Conservation (phyloP, 2,888 invertebrate genomes). For the Orthosia cruda region DNA sequence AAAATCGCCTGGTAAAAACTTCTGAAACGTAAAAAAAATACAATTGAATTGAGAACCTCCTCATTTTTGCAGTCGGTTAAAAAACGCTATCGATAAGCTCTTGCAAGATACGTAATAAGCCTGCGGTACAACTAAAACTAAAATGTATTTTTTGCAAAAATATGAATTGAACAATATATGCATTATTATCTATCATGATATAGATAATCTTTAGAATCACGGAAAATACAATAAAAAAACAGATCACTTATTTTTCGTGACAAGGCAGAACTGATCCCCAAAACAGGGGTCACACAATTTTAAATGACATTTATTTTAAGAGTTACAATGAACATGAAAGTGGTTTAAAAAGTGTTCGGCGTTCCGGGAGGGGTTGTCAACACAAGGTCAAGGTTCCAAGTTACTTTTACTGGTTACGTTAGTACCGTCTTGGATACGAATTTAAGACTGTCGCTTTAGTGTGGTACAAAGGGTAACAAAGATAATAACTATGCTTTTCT, state of each 20-base stretch:
- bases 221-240: background rate
- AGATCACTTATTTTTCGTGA: constrained; percentile 27
- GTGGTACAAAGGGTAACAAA: constrained; percentile 41
- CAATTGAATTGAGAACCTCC: too few relatives aligned
- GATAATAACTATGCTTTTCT: background rate
- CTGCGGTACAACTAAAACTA: too few relatives aligned
- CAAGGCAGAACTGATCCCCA: background rate
- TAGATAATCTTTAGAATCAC: background rate
- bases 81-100: too few relatives aligned
- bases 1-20: too few relatives aligned
- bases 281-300: constrained; percentile 21
- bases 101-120: too few relatives aligned
- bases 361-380: constrained; percentile 37
- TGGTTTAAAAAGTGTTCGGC: constrained; percentile 43
- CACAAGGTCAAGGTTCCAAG: constrained; percentile 57
- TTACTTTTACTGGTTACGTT: constrained; percentile 67
- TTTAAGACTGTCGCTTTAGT: constrained; percentile 53
- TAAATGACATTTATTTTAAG: constrained; percentile 32
- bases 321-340: constrained; percentile 27
- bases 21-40: too few relatives aligned
- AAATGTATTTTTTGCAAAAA: too few relatives aligned
- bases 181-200: background rate
- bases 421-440: constrained; percentile 58
- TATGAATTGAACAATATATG: too few relatives aligned
- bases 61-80: too few relatives aligned